Percentiles rank a stretch among this genome's conserved stretches.
These are phyloP conservation scores for Oscheius myriophilus DNA, from an alignment of 2,888 invertebrate species.

Conservation along the genomic window DNA sequence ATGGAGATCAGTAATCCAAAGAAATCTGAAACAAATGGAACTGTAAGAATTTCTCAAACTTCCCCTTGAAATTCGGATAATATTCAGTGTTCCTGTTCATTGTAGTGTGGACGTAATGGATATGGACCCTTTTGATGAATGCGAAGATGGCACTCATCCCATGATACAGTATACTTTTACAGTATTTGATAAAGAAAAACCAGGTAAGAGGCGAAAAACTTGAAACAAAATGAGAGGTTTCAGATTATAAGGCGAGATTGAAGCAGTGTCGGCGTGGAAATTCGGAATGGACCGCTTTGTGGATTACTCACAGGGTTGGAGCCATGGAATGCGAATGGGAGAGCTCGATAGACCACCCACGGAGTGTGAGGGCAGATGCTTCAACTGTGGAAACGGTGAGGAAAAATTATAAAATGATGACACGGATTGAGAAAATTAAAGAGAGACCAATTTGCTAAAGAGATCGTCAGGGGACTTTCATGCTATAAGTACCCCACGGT, in stretches of 20 bases:
- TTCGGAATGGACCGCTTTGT: constrained; percentile 24
- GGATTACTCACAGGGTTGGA: constrained; percentile 23
- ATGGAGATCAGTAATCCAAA: constrained; percentile 35
- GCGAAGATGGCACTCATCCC: constrained; percentile 45
- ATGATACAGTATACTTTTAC: constrained; percentile 47
- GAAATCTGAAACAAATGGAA: constrained; percentile 35
- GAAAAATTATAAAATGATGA: too few species aligned
- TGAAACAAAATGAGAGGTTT: constrained; percentile 6
- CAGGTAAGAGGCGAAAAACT: too few species aligned
- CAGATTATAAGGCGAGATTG: constrained; percentile 42
- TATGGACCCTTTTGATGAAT: constrained; percentile 25
- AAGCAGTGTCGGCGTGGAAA: constrained; percentile 45
- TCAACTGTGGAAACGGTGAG: constrained; percentile 29
- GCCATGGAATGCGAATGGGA: constrained; percentile 46
- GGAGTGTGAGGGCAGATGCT: constrained; percentile 19
- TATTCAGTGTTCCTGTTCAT: constrained; percentile 44
- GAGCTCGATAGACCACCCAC: constrained; percentile 1
- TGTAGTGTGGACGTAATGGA: constrained; percentile 47
- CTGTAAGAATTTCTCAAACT: constrained; percentile 23
- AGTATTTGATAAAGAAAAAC: constrained; percentile 33
- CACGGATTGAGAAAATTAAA: too few species aligned
- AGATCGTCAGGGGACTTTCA: too few species aligned
- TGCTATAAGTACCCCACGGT: too few species aligned
- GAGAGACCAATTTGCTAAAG: too few species aligned
- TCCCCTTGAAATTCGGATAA: neutral